Conservation (phyloP, 2,888 invertebrate genomes). For the Drosophila diplacantha region DNA sequence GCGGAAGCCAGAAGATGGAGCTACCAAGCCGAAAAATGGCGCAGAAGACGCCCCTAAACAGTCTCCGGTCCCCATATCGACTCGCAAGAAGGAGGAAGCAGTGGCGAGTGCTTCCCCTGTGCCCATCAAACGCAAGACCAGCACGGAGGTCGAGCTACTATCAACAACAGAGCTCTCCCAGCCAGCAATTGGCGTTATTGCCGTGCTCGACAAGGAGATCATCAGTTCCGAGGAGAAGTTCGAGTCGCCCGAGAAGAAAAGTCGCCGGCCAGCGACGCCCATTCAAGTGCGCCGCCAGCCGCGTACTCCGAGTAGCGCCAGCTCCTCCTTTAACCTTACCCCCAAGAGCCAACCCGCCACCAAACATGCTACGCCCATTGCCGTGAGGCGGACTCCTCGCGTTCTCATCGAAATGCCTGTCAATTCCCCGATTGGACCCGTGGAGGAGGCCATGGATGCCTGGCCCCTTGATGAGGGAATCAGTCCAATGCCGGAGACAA, state of each 20-base stretch:
- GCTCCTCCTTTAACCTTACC: slow-evolving; percentile 32
- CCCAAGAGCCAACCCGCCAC: slow-evolving; percentile 46
- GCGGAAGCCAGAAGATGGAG: slow-evolving; percentile 28
- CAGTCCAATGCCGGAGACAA: slow-evolving; percentile 27
- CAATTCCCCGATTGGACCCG: slow-evolving; percentile 63
- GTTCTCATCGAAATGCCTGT: slow-evolving; percentile 52
- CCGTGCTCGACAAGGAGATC: slow-evolving; percentile 73
- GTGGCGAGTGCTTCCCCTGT: neutral
- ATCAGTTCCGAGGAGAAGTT: slow-evolving; percentile 76
- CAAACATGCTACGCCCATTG: slow-evolving; percentile 73
- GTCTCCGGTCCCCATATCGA: slow-evolving; percentile 39
- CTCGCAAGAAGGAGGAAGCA: slow-evolving; percentile 25
- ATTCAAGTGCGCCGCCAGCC: slow-evolving; percentile 76
- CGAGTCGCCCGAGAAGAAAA: slow-evolving; percentile 74
- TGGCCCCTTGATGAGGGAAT: slow-evolving; percentile 54
- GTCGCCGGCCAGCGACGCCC: slow-evolving; percentile 73
- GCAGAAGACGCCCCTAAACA: neutral
- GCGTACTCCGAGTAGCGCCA: slow-evolving; percentile 62
- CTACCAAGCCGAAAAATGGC: slow-evolving; percentile 2
- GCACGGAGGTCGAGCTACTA: slow-evolving; percentile 10
- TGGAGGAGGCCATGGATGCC: slow-evolving; percentile 45
- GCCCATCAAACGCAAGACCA: slow-evolving; percentile 24
- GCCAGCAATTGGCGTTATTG: slow-evolving; percentile 41
- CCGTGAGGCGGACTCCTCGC: slow-evolving; percentile 75
- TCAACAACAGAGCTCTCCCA: slow-evolving; percentile 10